These are phyloP conservation scores for Pteronotus mesoamericanus DNA, from an alignment of 2,797 vertebrate species.

Conservation along the genomic window DNA sequence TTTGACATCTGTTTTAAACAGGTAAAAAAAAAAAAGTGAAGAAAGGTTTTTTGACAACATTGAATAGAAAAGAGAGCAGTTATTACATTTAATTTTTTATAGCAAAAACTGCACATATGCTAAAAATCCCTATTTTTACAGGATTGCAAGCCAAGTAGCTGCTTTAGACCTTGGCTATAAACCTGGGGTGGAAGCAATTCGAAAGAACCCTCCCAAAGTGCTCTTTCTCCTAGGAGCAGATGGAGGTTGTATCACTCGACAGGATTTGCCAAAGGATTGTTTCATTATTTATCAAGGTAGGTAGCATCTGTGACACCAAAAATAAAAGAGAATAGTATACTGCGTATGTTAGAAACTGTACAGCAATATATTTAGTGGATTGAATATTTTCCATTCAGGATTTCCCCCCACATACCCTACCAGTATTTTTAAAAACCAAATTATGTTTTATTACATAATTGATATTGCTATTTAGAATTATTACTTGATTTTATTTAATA, in stretches of 20 bases:
- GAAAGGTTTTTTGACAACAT: neutral
- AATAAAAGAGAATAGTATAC: neutral
- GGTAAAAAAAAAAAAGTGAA: neutral
- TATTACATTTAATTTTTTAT: neutral
- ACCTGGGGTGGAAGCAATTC: constrained; percentile 89
- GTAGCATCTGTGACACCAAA: constrained; percentile 42
- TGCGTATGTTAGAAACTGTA: neutral
- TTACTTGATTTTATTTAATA: neutral
- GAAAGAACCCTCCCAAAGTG: constrained; percentile 88
- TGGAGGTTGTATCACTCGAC: constrained; percentile 90
- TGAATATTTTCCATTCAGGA: constrained; percentile 7
- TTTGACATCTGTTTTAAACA: constrained; percentile 24
- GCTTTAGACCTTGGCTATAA: constrained; percentile 94
- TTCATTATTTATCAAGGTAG: constrained; percentile 94
- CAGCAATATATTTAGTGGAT: neutral
- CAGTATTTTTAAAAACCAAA: neutral
- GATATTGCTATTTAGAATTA: neutral
- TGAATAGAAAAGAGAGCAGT: neutral
- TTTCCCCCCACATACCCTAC: neutral
- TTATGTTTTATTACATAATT: neutral
- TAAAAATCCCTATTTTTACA: constrained; percentile 69
- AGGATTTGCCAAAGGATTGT: constrained; percentile 90
- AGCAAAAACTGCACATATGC: neutral
- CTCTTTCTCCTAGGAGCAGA: constrained; percentile 94
- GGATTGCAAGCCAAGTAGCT: constrained; percentile 93